A percentile compares a stretch with the other conserved stretches of the same genome.
These are phyloP conservation scores for Spicauda simplicius DNA, from an alignment of 2,888 invertebrate genomes.

Conservation along the genomic window DNA sequence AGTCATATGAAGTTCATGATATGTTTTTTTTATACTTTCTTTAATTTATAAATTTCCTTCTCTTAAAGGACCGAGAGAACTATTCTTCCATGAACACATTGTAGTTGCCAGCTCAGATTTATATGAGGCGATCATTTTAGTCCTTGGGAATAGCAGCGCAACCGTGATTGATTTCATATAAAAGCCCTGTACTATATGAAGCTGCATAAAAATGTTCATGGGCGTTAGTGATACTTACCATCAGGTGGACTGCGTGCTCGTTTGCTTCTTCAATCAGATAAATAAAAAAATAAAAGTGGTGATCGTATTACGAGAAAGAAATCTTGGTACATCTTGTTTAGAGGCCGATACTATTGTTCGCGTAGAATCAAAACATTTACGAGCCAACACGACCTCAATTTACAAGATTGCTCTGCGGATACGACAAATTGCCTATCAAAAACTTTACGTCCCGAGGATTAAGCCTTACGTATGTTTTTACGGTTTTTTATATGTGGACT, in stretches of 20 bases:
- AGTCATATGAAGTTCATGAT: no score
- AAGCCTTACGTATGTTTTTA: constrained; percentile 7
- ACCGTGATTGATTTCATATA: no score
- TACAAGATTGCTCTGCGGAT: constrained; percentile 36
- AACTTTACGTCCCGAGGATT: constrained; percentile 15
- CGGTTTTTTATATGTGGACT: neutral
- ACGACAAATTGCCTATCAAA: constrained; percentile 30
- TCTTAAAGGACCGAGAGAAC: neutral
- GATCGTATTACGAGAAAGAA: neutral
- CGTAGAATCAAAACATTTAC: constrained; percentile 37
- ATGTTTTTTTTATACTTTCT: no score
- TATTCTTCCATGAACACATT: neutral
- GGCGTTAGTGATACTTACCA: no score
- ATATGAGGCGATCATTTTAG: no score
- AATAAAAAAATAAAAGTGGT: neutral
- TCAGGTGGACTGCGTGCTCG: no score
- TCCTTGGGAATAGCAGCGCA: no score
- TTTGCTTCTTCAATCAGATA: no score
- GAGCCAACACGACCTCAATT: constrained; percentile 41
- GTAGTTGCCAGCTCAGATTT: no score
- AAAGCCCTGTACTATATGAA: no score
- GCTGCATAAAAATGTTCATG: no score
- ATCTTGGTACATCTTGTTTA: constrained; percentile 2
- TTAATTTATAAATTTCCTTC: no score
- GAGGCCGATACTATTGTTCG: constrained; percentile 38